Conservation (phyloP, 2,113 vertebrate species). For the Ctenomys sociabilis region DNA sequence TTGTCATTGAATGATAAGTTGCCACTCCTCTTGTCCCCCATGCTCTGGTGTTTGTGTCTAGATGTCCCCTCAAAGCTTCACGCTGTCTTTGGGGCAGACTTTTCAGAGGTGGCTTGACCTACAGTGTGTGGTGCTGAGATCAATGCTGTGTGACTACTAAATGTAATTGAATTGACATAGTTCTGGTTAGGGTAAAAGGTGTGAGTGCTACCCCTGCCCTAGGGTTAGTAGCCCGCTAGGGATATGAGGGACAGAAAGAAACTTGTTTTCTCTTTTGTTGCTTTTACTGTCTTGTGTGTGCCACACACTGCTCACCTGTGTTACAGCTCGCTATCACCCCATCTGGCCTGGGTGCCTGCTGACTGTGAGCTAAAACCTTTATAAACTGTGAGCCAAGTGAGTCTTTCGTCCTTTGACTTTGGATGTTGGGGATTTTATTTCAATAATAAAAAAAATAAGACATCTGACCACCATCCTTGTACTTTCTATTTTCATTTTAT, state of each 20-base stretch:
- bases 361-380: not conserved
- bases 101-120: not conserved
- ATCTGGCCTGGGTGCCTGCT: not conserved
- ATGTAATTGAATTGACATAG: not conserved
- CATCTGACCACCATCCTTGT: not conserved
- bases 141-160: not conserved
- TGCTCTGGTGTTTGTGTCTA: not conserved
- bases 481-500: not conserved
- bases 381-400: not conserved
- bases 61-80: not conserved
- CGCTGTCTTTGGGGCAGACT: not conserved
- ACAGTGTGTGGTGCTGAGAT: not conserved
- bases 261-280: not conserved
- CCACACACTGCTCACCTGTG: not conserved
- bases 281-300: not conserved
- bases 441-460: not conserved
- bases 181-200: not conserved
- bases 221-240: not conserved
- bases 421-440: not conserved
- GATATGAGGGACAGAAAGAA: not conserved
- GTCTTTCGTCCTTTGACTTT: not conserved
- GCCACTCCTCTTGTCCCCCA: not conserved
- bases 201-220: not conserved
- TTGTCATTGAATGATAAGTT: not conserved
- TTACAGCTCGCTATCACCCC: not conserved